Evolutionary conservation across 2,888 invertebrate genomes (phyloP), one percentile per base, ranked within the genome.

Genomic region (Agapostemon virescens): DNA sequence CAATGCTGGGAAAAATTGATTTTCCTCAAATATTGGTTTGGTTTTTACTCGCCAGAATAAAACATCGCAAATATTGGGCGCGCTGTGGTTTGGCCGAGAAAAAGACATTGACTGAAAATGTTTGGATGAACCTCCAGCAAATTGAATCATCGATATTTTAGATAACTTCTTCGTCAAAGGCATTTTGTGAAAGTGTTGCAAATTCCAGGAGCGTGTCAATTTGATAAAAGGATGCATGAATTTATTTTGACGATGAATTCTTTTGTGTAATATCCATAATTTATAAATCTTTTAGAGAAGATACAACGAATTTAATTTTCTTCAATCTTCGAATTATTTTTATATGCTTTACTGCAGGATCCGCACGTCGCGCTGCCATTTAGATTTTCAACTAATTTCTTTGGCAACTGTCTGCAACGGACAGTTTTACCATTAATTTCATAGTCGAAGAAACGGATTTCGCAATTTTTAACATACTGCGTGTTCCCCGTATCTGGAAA

Each of bases 291-390:
- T 49, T n/a, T n/a, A 20, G n/a, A 3, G 11, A 4, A 4, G n/a
- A n/a, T n/a, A 11, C n/a, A 49, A n/a, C 49, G 49, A 49, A n/a
- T 49, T 49, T 49, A 49, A 49, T 49, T 49, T 49, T 49, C 49
- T n/a, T n/a, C n/a, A n/a, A 49, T n/a, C n/a, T 9, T 49, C 49
- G 11, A 49, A 49, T 49, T 49, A n/a, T n/a, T n/a, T n/a, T n/a
- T n/a, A n/a, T n/a, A n/a, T n/a, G n/a, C n/a, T n/a, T n/a, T n/a
- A 26, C 26, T 15, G 26, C 0, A 15, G 23, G 26, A 15, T 15
- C 26, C 26, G 17, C 15, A 55, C 6, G 55, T 26, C 26, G 15
- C 26, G 26, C 26, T 55, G 55, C n/a, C 15, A 6, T 26, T 1
- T 15, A 26, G 26, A 23, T 26, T 55, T 55, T 55, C 26, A 26